Base-by-base conservation (phyloP, 2,888 invertebrate species). In the Oeneis ivallda region DNA sequence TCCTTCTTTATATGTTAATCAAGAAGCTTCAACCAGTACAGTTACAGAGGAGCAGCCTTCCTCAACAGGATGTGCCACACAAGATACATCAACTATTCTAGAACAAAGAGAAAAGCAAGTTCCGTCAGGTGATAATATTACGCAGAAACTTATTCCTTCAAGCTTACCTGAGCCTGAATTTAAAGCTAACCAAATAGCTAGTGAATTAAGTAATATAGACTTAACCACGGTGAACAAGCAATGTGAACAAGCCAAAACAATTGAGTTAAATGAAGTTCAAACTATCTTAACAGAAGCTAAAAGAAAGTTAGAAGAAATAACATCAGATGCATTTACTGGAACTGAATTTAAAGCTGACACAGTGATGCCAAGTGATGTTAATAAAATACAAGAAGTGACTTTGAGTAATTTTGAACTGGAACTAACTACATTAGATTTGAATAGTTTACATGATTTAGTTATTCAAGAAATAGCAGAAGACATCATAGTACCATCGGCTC, bases 401-500 rank as follows among this genome's bases (percentile, higher is more conserved):
- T 45, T 45, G 15, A 15, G 0, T 45, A 45, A 8, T 15, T 45
- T 15, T 45, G 45, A 45, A 45, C 45, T 45, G 1, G 15, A 45
- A 45, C 8, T 45, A 47, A 9, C 17, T 9, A 17, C 9, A 7
- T 41, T 56, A 17, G 13, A 41, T 56, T 19, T 41, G 13, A 56
- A 7, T 19, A 39, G 10, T 54, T 1, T 39, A 11, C 54, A 39
- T 56, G 13, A 8, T 3, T 41, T 41, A 39, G 19, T 41, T 7
- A 13, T 2, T 19, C 56, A 39, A 26, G 13, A 41, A 56, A 19
- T 4, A 32, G 19, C 15, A 15, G 32, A 62, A 47, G 32, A 62
- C 43, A 66, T 69, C 53, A 47, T 70, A 19, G n/a, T 66, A 41
- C 91, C 91, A 32, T 86, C 90, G 43, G 91, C 91, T 6, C 91